Percentiles rank a stretch among this genome's conserved stretches.
Evolutionary conservation across 2,888 invertebrate species (phyloP).

Genomic region (Pemphredon lugubris): DNA sequence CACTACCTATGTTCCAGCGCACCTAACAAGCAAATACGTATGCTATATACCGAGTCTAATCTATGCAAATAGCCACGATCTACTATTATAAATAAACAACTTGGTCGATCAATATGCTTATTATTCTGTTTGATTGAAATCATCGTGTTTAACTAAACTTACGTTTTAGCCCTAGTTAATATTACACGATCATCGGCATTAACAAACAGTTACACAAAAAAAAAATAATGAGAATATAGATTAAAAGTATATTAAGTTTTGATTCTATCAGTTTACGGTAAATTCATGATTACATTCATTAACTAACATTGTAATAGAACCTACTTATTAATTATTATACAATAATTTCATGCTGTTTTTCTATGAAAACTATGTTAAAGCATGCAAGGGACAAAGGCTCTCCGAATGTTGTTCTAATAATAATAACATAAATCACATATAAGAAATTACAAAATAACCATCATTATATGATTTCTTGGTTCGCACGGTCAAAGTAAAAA

Average conservation of each 20-base stretch:
- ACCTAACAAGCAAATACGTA: conserved; percentile 79
- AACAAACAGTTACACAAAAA: no score
- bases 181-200: no score
- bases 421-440: conserved; percentile 11
- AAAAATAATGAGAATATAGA: neutral
- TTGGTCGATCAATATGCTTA: neutral
- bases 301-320: neutral
- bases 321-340: neutral
- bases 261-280: no score
- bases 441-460: conserved; percentile 15
- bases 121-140: neutral
- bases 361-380: conserved; percentile 3
- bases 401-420: conserved; percentile 15
- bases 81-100: conserved; percentile 11
- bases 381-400: conserved; percentile 8
- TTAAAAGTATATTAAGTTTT: neutral
- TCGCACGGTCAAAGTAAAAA: conserved; percentile 5
- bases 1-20: conserved; percentile 78
- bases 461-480: neutral
- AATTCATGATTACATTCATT: neutral
- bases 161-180: no score
- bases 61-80: conserved; percentile 56
- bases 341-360: conserved; percentile 29
- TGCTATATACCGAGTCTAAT: conserved; percentile 70
- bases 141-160: no score